Base-by-base conservation (phyloP, 2,797 vertebrate species). In the Fratercula arctica region DNA sequence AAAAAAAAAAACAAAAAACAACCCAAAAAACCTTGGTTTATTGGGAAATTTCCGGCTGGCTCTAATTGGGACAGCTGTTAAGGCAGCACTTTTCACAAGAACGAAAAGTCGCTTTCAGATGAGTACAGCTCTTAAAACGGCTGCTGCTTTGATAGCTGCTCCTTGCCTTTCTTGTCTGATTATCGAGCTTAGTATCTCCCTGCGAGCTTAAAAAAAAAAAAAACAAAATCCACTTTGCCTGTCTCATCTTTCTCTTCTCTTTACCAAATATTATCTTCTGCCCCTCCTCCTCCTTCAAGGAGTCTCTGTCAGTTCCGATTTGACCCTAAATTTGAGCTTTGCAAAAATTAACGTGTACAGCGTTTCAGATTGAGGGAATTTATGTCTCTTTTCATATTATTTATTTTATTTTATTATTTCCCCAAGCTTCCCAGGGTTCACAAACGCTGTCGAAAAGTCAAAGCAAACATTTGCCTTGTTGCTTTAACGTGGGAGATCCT, bases 21-120 rank as follows among this genome's bases (percentile, higher is more conserved):
- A 13, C 39, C 39, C 39, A 39, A 41, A 41, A 41, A 41, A 11
- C 37, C 60, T 64, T 85, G 89, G 89, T 93, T 96, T 89, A 92
- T 92, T 53, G 89, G 95, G 96, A 91, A 94, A 80, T 95, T 97
- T 96, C 95, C 81, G 95, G 84, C 95, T 74, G 93, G 46, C 89
- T 96, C n/a, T 96, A 96, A 96, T 94, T 93, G 95, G 96, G 92
- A 94, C 95, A 96, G 94, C 96, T 96, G 94, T 87, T 89, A 63
- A 80, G 94, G 95, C 72, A 57, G 88, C 94, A 70, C 86, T 89
- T 96, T 85, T 87, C 93, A 35, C 83, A 21, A 83, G 91, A 85
- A 39, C 88, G 12, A 5, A 73, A 92, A 95, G 93, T 83, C 0
- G 26, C 84, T 96, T 94, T 89, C 83, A 92, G 92, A 93, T 74